phyloP scores from a whole-genome alignment of 2,797 vertebrate species.

The Varecia variegata region DNA sequence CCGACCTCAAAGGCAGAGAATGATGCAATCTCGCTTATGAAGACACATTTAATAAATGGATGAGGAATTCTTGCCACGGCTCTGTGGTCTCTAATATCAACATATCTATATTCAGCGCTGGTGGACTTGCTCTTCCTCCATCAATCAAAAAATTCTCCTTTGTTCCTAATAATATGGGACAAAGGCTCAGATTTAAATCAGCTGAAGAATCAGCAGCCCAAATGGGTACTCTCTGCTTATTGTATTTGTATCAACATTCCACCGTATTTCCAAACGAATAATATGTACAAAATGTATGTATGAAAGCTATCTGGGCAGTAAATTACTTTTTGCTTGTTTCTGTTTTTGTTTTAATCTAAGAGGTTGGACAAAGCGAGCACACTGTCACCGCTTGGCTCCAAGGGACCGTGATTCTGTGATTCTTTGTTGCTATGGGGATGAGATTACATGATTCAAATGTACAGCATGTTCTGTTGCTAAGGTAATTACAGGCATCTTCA shows the following conservation, averaged over 20 bases:
- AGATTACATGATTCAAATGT: background rate
- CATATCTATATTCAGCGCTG: background rate
- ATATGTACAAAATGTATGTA: background rate
- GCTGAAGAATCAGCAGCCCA: background rate
- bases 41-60: background rate
- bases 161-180: background rate
- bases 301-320: background rate
- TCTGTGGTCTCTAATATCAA: background rate
- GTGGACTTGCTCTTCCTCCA: background rate
- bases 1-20: background rate
- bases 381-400: background rate
- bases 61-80: background rate
- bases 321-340: background rate
- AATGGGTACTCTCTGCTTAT: background rate
- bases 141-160: background rate
- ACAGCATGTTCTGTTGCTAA: slow-evolving; percentile 47
- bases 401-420: background rate
- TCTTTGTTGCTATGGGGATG: slow-evolving; percentile 61
- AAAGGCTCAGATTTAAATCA: background rate
- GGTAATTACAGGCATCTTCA: slow-evolving; percentile 8
- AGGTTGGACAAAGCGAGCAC: background rate
- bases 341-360: background rate
- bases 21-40: background rate
- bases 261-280: background rate
- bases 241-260: background rate